Conservation (phyloP, 2,888 invertebrate species). For the Tryphoninae sp. region DNA sequence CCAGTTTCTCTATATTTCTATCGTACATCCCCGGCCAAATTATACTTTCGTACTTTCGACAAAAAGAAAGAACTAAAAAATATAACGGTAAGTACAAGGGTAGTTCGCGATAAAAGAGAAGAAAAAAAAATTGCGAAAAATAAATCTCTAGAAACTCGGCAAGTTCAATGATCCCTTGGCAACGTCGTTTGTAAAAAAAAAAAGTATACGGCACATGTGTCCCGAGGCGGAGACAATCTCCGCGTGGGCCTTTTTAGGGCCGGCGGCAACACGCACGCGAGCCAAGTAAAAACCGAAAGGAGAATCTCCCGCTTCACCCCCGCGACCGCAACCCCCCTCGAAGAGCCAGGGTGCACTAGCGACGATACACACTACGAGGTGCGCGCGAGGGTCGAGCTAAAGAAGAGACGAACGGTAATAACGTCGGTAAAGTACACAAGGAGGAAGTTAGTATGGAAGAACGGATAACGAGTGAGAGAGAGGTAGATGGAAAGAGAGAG, state of each 20-base stretch:
- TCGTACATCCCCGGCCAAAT: too few relatives aligned
- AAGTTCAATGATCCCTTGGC: background rate
- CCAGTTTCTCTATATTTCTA: too few relatives aligned
- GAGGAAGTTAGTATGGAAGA: slow-evolving; percentile 29
- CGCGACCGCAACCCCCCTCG: background rate
- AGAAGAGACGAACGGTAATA: slow-evolving; percentile 62
- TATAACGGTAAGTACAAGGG: too few relatives aligned
- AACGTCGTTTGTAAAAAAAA: background rate
- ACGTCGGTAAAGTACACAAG: slow-evolving; percentile 63
- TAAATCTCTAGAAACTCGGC: background rate
- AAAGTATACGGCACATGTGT: background rate
- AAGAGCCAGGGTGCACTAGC: background rate
- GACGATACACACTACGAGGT: background rate
- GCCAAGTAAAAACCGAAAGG: slow-evolving; percentile 57
- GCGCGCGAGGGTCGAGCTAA: slow-evolving; percentile 27
- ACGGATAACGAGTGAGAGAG: slow-evolving; percentile 15
- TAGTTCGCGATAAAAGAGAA: too few relatives aligned
- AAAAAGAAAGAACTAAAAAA: too few relatives aligned
- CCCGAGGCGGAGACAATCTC: background rate
- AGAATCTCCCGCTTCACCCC: slow-evolving; percentile 22
- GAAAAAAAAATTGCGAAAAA: too few relatives aligned
- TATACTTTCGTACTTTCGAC: too few relatives aligned
- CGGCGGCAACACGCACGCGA: slow-evolving; percentile 51
- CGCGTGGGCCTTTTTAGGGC: slow-evolving; percentile 24
- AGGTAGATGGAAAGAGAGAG: too few relatives aligned